Conservation (phyloP, 2,888 invertebrate species). For the Axea sp. region DNA sequence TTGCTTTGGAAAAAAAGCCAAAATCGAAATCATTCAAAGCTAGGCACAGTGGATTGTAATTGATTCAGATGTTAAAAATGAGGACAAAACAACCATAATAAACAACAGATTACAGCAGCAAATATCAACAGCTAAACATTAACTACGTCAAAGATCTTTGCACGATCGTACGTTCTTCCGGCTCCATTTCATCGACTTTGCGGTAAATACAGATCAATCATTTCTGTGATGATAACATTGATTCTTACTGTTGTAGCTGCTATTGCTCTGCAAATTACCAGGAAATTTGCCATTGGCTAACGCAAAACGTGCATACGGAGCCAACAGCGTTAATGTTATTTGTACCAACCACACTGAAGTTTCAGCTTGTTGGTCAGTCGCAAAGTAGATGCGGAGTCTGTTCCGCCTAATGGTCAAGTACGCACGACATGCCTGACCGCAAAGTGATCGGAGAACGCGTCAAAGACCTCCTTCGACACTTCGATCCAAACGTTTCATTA, state of each 20-base stretch:
- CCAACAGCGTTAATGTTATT: conserved; percentile 76
- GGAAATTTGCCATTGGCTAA: conserved; percentile 72
- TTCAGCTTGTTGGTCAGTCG: conserved; percentile 65
- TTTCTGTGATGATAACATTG: conserved; percentile 18
- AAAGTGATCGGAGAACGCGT: conserved; percentile 73
- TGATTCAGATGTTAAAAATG: no score
- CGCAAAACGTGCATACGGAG: conserved; percentile 49
- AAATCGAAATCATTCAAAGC: no score
- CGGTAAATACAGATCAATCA: conserved; percentile 29
- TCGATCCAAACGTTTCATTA: conserved; percentile 50
- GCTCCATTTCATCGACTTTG: neutral
- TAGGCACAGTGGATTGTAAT: no score
- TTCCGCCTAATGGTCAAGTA: conserved; percentile 76
- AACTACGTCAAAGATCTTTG: neutral
- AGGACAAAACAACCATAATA: no score
- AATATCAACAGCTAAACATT: no score
- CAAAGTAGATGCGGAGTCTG: conserved; percentile 64
- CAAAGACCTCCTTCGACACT: conserved; percentile 61
- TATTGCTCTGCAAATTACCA: conserved; percentile 73
- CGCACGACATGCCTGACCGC: conserved; percentile 72
- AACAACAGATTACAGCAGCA: no score
- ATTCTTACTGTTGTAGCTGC: conserved; percentile 62
- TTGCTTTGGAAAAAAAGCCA: no score
- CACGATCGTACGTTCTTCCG: neutral
- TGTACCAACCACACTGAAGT: conserved; percentile 72